Percentiles rank a stretch among this genome's conserved stretches.
Conservation (phyloP, 2,113 vertebrate species). For the Gymnocephalus cernua region DNA sequence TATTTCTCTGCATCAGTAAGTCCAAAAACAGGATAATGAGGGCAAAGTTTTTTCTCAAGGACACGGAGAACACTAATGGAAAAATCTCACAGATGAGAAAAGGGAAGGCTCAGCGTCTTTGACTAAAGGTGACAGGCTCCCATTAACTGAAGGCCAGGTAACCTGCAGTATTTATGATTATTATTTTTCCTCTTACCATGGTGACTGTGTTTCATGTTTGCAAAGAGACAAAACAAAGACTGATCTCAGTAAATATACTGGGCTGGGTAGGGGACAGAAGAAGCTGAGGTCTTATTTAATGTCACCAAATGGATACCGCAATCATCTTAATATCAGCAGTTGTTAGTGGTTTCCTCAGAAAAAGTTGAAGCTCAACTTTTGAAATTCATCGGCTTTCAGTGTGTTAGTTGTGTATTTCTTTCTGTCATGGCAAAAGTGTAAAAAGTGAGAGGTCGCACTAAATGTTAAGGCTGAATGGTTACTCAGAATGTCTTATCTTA, state of each 20-base stretch:
- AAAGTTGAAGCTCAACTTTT: constrained; percentile 29
- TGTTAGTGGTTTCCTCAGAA: constrained; percentile 35
- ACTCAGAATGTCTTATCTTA: not conserved
- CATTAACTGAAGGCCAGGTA: constrained; percentile 39
- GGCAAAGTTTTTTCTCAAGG: constrained; percentile 37
- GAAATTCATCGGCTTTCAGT: not conserved
- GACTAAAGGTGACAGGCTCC: constrained; percentile 46
- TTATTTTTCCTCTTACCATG: constrained; percentile 30
- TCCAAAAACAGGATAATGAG: constrained; percentile 45
- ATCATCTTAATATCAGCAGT: constrained; percentile 22
- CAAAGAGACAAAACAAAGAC: constrained; percentile 24
- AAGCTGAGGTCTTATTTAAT: constrained; percentile 9
- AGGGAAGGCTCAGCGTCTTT: constrained; percentile 12
- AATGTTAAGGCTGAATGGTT: not conserved
- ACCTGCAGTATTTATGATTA: constrained; percentile 27
- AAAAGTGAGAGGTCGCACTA: not conserved
- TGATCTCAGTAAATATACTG: constrained; percentile 13
- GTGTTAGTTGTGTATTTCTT: not conserved
- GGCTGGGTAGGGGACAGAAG: not conserved
- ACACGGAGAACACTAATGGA: constrained; percentile 42
- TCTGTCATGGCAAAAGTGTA: not conserved
- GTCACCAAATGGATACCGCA: constrained; percentile 25
- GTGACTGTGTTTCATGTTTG: constrained; percentile 20
- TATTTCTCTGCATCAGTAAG: constrained; percentile 29
- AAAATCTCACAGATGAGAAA: constrained; percentile 41